Evolutionary conservation across 2,113 vertebrate genomes (phyloP), one percentile per base, ranked within the genome.

Genomic region (Misgurnus mizolepis): DNA sequence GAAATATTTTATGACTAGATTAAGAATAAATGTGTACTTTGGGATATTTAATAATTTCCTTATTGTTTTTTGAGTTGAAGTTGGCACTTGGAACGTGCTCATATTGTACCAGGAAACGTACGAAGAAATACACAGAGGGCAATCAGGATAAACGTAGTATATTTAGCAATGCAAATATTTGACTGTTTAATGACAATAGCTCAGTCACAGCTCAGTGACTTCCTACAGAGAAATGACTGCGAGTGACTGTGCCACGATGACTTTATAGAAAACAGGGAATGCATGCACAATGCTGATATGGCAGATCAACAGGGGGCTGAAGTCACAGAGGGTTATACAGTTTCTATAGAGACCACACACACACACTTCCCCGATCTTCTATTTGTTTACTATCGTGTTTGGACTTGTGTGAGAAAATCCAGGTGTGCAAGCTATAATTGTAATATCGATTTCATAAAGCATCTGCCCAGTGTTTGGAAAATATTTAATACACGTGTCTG

Each of bases 321-420:
- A 40, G 18, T n/a, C 41, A 69, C 64, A 43, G 65, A 34, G 43
- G 82, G 86, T 82, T 84, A 78, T 77, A 82, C 74, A 47, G 89
- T 93, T 88, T 82, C 89, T 71, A 82, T 90, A 90, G 91, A 86
- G 85, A 92, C 89, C 79, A 86, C 83, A 87, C 80, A 85, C 69
- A 43, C 40, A 75, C 68, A 79, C 67, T 53, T 34, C 43, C 67
- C 73, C 56, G 43, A 49, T 11, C 22, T 40, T 68, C 12, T 61
- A 14, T n/a, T 22, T 75, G 45, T 62, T 53, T 74, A 53, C 41
- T 7, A 41, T 75, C 65, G 14, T 50, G 68, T 60, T 50, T 70
- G 49, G 18, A 75, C 18, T 22, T 66, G 22, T 65, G 39, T 2
- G 17, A 64, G 78, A 60, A 9, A 78, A 73, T 84, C 76, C 88